Conservation (phyloP, 2,888 invertebrate genomes). For the Sympetrum striolatum region DNA sequence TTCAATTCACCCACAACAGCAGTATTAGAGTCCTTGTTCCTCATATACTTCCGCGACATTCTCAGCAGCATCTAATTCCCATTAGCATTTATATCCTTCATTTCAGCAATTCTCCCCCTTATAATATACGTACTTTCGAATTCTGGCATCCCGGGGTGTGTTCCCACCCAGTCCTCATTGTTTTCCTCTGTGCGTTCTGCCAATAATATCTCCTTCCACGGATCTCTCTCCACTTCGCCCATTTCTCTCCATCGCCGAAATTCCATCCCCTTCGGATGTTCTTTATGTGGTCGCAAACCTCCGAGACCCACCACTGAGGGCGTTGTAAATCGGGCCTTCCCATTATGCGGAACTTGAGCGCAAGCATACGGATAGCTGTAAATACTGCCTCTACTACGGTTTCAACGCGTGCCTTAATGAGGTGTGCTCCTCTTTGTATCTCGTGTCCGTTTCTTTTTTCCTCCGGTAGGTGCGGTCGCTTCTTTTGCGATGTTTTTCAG, state of each 20-base stretch:
- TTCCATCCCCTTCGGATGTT: not conserved
- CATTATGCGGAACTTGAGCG: not conserved
- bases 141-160: no score
- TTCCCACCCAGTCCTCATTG: not conserved
- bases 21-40: no score
- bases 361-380: not conserved
- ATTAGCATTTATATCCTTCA: not conserved
- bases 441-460: no score
- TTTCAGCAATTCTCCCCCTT: not conserved
- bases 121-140: no score
- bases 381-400: no score
- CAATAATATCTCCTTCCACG: not conserved
- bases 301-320: not conserved
- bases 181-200: not conserved
- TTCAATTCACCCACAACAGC: not conserved
- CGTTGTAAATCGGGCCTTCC: not conserved
- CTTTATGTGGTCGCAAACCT: not conserved
- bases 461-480: no score
- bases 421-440: no score
- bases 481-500: no score
- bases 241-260: not conserved
- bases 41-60: not conserved
- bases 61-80: not conserved
- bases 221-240: not conserved
- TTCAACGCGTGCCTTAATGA: no score